Evolutionary conservation across 30 jellyfish, hydroid and myxozoan species (phyloP), one percentile per base, ranked within the genome.

Genomic region (Aurelia sp.): DNA sequence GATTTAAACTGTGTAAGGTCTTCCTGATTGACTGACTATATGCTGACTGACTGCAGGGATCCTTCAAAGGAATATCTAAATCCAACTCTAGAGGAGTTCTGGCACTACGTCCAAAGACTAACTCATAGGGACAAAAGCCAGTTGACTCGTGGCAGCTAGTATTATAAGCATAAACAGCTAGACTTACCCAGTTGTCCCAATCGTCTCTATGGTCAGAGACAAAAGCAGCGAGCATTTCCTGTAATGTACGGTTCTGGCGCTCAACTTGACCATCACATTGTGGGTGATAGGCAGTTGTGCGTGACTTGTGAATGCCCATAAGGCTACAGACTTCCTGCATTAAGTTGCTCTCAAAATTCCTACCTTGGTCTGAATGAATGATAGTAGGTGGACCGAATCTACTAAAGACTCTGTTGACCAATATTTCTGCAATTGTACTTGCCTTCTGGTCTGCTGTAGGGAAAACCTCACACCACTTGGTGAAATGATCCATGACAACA

Each of bases 361-460:
- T 22, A 47, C 93, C 96, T 59, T 78, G 90, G 65, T 87, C 92
- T 8, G 96, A 87, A 60, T 76, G 91, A 48, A 66, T 87, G 22
- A 55, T 52, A 12, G 41, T 47, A 11, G 91, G 96, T 20, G 81
- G 81, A 0, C 92, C 92, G 31, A 48, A 78, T 41, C 84, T 33
- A 77, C 96, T 44, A 64, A 63, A 47, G 51, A 33, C 81, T 59
- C 74, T 30, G 84, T 78, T 48, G 33, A 87, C 92, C 23, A 77
- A 77, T 19, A 71, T 61, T 62, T 69, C 84, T 16, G 96, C 93
- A 44, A 88, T 72, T 8, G 92, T 88, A 21, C 55, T 31, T 17
- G 93, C 92, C 61, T 72, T 58, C 30, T 79, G 88, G 68, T 88
- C 81, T 37, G 51, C 11, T 40, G 51, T 40, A 8, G 51, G 18